Evolutionary conservation across 2,888 invertebrate genomes (phyloP).

Genomic region (Sarcophaga caerulescens): DNA sequence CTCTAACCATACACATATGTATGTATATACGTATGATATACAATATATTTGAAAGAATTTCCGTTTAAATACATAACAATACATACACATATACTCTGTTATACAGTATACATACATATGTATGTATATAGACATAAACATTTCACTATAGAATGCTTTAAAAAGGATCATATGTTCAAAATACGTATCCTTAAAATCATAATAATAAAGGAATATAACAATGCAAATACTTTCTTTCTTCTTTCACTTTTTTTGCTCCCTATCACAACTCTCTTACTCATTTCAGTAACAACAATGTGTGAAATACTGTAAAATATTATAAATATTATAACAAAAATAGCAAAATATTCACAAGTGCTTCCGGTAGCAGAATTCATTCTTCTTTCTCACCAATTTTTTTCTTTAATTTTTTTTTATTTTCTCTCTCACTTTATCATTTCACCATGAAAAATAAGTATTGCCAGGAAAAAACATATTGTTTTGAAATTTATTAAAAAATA

Average conservation of each 20-base stretch:
- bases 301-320: conserved; percentile 36
- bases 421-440: conserved; percentile 57
- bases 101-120: no score
- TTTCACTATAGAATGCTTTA: conserved; percentile 50
- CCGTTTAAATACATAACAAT: conserved; percentile 41
- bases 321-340: conserved; percentile 23
- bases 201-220: conserved; percentile 63
- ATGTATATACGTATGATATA: conserved; percentile 13
- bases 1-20: not conserved
- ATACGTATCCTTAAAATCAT: conserved; percentile 49
- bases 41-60: conserved; percentile 30
- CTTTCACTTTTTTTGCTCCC: no score
- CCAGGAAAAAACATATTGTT: conserved; percentile 70
- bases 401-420: conserved; percentile 31
- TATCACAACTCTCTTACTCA: not conserved
- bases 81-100: conserved; percentile 13
- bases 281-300: not conserved
- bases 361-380: conserved; percentile 43
- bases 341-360: conserved; percentile 57
- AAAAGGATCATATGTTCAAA: conserved; percentile 58
- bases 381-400: conserved; percentile 1
- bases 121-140: conserved; percentile 27
- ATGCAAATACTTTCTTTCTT: conserved; percentile 57
- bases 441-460: conserved; percentile 52
- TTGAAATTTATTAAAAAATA: conserved; percentile 73